Evolutionary conservation across 2,113 vertebrate species (phyloP).

Genomic region (Echinops telfairi): DNA sequence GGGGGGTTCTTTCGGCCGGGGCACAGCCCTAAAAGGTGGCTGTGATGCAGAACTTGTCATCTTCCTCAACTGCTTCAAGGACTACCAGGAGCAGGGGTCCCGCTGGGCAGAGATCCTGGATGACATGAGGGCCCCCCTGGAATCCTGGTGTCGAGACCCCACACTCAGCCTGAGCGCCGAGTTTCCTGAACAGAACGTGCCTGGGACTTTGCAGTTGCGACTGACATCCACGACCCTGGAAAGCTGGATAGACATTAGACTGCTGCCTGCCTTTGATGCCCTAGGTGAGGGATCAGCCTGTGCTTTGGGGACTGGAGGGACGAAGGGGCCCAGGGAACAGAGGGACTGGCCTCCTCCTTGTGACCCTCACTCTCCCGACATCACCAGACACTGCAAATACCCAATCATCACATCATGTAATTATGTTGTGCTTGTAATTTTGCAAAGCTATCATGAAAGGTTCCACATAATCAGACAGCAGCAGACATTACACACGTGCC

Average conservation of each 20-base stretch:
- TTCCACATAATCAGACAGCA: neutral
- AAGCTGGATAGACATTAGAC: conserved; percentile 1
- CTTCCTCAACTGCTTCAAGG: conserved; percentile 65
- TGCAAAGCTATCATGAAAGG: neutral
- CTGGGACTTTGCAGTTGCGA: neutral
- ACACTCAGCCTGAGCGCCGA: neutral
- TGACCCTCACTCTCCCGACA: neutral
- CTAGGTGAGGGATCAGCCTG: conserved; percentile 55
- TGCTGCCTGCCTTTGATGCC: conserved; percentile 67
- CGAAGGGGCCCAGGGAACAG: neutral
- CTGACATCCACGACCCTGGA: neutral
- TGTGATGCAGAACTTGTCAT: conserved; percentile 60
- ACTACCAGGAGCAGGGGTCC: conserved; percentile 30
- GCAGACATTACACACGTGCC: too few species aligned
- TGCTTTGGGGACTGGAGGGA: neutral
- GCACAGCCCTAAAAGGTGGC: conserved; percentile 46
- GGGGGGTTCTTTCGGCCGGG: conserved; percentile 73
- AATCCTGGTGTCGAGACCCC: neutral
- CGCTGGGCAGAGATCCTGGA: neutral
- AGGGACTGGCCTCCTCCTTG: neutral
- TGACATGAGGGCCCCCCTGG: conserved; percentile 50
- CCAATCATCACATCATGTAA: too few species aligned
- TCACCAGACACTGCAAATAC: neutral
- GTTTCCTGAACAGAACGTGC: neutral
- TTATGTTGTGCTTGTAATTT: neutral